phyloP scores from a whole-genome alignment of 2,797 vertebrate genomes.

The Staurois parvus region DNA sequence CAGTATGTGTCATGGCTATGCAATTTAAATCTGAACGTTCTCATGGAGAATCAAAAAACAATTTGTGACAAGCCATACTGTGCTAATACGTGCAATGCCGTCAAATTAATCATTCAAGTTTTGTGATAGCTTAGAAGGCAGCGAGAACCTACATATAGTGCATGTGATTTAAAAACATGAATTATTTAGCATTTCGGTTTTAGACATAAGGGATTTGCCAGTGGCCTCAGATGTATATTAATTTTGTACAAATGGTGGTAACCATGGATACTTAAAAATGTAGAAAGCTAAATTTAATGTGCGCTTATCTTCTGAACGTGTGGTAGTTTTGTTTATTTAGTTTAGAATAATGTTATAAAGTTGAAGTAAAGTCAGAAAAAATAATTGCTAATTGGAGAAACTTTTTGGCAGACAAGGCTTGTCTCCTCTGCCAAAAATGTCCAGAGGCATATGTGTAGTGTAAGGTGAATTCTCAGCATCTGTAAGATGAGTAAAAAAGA shows the following conservation, averaged over 20 bases:
- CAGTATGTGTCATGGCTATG: conserved; percentile 38
- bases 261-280: conserved; percentile 51
- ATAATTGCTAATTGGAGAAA: too few relatives aligned
- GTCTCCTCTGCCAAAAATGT: too few relatives aligned
- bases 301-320: conserved; percentile 28
- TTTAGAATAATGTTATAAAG: conserved; percentile 36
- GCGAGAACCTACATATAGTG: conserved; percentile 11
- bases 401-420: too few relatives aligned
- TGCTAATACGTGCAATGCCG: conserved; percentile 19
- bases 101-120: conserved; percentile 38
- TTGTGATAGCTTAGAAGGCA: conserved; percentile 18
- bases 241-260: conserved; percentile 38
- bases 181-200: conserved; percentile 53
- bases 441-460: too few relatives aligned
- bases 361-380: background rate
- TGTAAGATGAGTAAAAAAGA: too few relatives aligned
- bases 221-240: conserved; percentile 35
- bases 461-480: too few relatives aligned
- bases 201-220: conserved; percentile 39
- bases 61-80: conserved; percentile 36
- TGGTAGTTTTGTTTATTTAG: conserved; percentile 40
- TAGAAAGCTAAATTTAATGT: conserved; percentile 27
- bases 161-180: conserved; percentile 32
- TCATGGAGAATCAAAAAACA: conserved; percentile 25
- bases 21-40: conserved; percentile 37